Conservation (phyloP, 2,888 invertebrate genomes). For the Cerceris ruficornis region DNA sequence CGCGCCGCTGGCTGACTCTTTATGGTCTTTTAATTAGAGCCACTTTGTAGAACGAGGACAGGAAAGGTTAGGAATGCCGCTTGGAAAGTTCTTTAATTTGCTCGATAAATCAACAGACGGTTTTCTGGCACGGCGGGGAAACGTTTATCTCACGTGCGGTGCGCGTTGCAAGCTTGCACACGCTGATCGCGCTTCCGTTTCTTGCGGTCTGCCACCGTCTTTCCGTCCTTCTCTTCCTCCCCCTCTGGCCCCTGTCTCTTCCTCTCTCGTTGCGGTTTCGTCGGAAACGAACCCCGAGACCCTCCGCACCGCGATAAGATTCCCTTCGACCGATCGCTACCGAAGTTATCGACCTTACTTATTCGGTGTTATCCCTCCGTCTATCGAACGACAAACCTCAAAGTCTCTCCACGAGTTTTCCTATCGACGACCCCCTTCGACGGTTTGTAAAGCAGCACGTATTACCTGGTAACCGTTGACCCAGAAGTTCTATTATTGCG, state of each 20-base stretch:
- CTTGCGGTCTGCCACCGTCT: constrained; percentile 18
- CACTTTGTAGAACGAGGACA: constrained; percentile 72
- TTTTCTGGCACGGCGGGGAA: constrained; percentile 38
- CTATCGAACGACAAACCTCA: neutral
- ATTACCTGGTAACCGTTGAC: no score
- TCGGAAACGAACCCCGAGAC: no score
- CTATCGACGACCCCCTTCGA: no score
- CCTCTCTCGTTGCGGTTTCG: constrained; percentile 1
- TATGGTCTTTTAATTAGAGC: constrained; percentile 78
- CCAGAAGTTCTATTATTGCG: no score
- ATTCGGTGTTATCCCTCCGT: neutral
- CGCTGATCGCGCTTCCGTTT: constrained; percentile 51
- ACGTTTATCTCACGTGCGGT: constrained; percentile 65
- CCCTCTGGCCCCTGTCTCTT: neutral
- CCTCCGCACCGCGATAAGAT: neutral
- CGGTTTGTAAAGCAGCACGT: no score
- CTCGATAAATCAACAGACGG: constrained; percentile 72
- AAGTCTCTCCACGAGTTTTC: no score
- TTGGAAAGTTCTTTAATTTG: constrained; percentile 76
- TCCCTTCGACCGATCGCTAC: neutral
- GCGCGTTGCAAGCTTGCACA: constrained; percentile 28
- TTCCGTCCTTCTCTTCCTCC: neutral
- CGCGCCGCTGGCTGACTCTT: constrained; percentile 72
- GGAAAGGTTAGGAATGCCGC: constrained; percentile 69
- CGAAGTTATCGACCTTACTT: neutral